A percentile compares a stretch with the other conserved stretches of the same genome.
phyloP scores from a whole-genome alignment of 2,888 invertebrate species.

The Eupithecia subumbrata region DNA sequence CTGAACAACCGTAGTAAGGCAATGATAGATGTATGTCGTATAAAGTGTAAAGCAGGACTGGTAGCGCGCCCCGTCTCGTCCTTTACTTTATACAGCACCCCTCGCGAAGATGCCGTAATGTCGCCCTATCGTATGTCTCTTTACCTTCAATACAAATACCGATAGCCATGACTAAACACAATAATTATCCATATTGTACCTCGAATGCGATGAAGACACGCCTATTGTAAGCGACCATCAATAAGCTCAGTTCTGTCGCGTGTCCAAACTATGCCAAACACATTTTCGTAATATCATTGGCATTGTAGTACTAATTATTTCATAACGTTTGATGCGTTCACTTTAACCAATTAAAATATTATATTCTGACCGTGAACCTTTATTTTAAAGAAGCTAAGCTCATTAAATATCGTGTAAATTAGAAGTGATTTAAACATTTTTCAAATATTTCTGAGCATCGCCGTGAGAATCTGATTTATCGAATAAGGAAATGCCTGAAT shows the following conservation, averaged over 20 bases:
- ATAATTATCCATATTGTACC: conserved; percentile 37
- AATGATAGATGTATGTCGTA: conserved; percentile 58
- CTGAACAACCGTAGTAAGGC: conserved; percentile 60
- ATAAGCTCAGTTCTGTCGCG: conserved; percentile 54
- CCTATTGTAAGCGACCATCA: conserved; percentile 41
- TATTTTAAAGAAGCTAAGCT: conserved; percentile 51
- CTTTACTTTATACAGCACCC: conserved; percentile 72
- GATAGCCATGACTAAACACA: conserved; percentile 61
- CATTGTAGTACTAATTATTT: conserved; percentile 68
- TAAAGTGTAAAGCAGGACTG: conserved; percentile 67
- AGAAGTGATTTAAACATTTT: conserved; percentile 36
- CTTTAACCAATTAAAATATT: conserved; percentile 69
- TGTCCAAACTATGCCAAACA: conserved; percentile 52
- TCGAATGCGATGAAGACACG: conserved; percentile 37
- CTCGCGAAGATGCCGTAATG: conserved; percentile 69
- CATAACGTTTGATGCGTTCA: conserved; percentile 62
- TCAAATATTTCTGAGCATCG: conserved; percentile 37
- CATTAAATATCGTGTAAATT: conserved; percentile 30
- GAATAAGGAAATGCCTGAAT: conserved; percentile 45
- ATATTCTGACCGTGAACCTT: conserved; percentile 70
- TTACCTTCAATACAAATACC: conserved; percentile 53
- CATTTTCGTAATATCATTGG: conserved; percentile 64
- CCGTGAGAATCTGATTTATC: conserved; percentile 38
- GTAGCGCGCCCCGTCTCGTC: conserved; percentile 66
- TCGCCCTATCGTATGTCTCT: conserved; percentile 68